Base-by-base conservation (phyloP, 1,140 invertebrate species). In the Drosophila orena region DNA sequence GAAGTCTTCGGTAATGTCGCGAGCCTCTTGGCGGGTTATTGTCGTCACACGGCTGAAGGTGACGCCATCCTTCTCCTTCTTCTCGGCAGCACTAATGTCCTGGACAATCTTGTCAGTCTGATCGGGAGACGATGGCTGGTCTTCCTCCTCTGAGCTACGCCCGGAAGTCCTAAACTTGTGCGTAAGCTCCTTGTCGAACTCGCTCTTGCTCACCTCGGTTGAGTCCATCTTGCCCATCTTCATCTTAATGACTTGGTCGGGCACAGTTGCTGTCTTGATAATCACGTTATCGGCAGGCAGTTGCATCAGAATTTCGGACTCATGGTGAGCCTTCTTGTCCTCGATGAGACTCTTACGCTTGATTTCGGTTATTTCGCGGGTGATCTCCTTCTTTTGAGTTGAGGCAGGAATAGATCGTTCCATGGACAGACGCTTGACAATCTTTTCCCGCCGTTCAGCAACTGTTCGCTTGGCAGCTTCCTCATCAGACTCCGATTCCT, bases 301-400 rank as follows among this genome's bases (percentile, higher is more conserved):
- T 77, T 92, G 93, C 73, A 90, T 80, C 35, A 92, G 91, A 50
- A 86, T 93, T 91, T 93, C 94, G 73, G 93, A 93, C 91, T 94
- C 93, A 38, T 94, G 93, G 76, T 94, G 93, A 4, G 93, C 93
- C 40, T 93, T 92, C 77, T 94, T 94, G 59, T 95, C 94, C 64
- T 94, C 94, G 30, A 94, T 93, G 4, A 94, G 68, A 68, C 93
- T 95, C 92, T 95, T 95, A 58, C 94, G 94, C 88, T 95, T 95
- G 50, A 95, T 96, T 92, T 95, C 94, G 43, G 94, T 95, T 44
- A 95, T 95, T 92, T 95, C 95, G 84, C 95, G 94, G 35, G 94
- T 93, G 30, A 95, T 94, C 93, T 95, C 95, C 75, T 94, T 94
- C 75, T 95, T 94, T 89, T 95, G 94, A 66, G 94, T 94, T 7